Base-by-base conservation (phyloP, 2,113 vertebrate genomes). In the Cyanocitta stelleri region DNA sequence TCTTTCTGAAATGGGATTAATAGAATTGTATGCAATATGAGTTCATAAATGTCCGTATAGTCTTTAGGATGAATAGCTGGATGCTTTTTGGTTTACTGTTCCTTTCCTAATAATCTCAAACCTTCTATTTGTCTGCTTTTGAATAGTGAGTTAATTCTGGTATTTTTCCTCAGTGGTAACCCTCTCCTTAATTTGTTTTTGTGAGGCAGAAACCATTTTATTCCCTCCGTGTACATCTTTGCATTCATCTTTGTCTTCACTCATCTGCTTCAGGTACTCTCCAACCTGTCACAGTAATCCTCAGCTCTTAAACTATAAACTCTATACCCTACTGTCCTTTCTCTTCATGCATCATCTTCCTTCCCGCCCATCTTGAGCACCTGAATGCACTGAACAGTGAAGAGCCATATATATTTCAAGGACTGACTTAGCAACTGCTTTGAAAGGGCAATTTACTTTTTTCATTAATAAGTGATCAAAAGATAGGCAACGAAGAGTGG, bases 381-480 rank as follows among this genome's bases (percentile, higher is more conserved):
- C 63, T 80, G 46, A 88, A n/a, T 43, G 35, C 61, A 55, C 14
- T 80, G 68, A 88, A 27, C 39, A 61, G 26, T 39, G 52, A 61
- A 89, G 33, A 78, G 15, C 17, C 49, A 71, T 61, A 43, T 9
- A 24, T 58, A 4, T 90, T 91, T 94, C 56, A 82, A 85, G 74
- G 33, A 59, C 66, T 82, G 72, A 37, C 16, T 89, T 89, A 72
- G 49, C 54, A 72, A 68, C 58, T 37, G 26, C 67, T 94, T 88
- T 66, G 67, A 79, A 95, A 55, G 54, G 71, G 41, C 56, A 59
- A 44, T 78, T 86, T 88, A 68, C 26, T 52, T 77, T 85, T 66
- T 74, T 84, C 49, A 21, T 90, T 77, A 87, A 56, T 80, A 86
- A 78, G 41, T 75, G 61, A 89, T 91, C 61, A 93, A 94, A 95